Evolutionary conservation across 92 coral and sea anemone genomes (phyloP).

Genomic region (Nematostella vectensis): DNA sequence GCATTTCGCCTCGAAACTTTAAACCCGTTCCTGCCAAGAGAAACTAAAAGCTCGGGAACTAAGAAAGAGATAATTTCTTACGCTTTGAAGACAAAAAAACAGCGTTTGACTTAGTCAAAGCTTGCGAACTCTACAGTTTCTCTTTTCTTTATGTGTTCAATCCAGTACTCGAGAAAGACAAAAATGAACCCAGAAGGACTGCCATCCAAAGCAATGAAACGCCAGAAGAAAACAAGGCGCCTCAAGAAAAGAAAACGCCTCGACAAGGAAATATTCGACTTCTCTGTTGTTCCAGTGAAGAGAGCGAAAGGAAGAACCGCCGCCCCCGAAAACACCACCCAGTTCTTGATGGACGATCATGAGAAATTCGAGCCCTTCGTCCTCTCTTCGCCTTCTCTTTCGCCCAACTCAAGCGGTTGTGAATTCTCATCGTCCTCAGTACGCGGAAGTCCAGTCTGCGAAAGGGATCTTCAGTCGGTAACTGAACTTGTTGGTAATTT

Average conservation of each 20-base stretch:
- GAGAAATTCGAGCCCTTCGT: conserved; percentile 58
- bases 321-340: conserved; percentile 96
- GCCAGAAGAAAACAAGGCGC: conserved; percentile 65
- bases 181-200: conserved; percentile 34
- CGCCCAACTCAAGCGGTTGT: conserved; percentile 48
- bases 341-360: conserved; percentile 89
- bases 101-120: too few species aligned
- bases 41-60: too few species aligned
- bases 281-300: conserved; percentile 37
- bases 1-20: too few species aligned
- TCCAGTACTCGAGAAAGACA: conserved; percentile 14
- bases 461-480: conserved; percentile 32
- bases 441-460: conserved; percentile 48
- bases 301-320: conserved; percentile 38
- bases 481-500: conserved; percentile 43
- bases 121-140: too few species aligned
- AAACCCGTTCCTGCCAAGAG: too few species aligned
- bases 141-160: conserved; percentile 24
- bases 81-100: too few species aligned
- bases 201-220: conserved; percentile 23
- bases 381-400: conserved; percentile 32
- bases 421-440: conserved; percentile 49
- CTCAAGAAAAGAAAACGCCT: conserved; percentile 57
- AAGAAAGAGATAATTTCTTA: too few species aligned
- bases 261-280: conserved; percentile 4